phyloP scores from a whole-genome alignment of 2,888 invertebrate species.

The Hypselothyrea guttata region DNA sequence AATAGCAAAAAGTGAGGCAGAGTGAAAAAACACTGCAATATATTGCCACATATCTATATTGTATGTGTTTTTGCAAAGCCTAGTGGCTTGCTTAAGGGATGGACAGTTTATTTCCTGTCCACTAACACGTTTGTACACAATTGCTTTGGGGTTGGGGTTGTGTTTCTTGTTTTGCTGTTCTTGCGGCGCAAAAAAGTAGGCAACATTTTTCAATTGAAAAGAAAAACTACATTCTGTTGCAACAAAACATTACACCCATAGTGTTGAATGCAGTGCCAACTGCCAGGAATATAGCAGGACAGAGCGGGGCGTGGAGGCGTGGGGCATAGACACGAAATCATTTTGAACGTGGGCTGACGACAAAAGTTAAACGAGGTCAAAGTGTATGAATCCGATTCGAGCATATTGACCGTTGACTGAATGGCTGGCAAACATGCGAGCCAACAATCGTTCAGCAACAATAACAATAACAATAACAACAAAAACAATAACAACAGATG shows the following conservation, averaged over 20 bases:
- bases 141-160: conserved; percentile 28
- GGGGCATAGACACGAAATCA: conserved; percentile 57
- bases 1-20: too few species aligned
- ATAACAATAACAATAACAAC: conserved; percentile 3
- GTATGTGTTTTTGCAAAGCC: not conserved
- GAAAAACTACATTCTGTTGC: conserved; percentile 46
- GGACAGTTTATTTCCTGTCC: conserved; percentile 46
- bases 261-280: conserved; percentile 47
- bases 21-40: too few species aligned
- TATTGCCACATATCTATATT: not conserved
- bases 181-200: conserved; percentile 51
- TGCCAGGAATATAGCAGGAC: too few species aligned
- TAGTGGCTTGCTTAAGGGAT: conserved; percentile 22
- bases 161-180: conserved; percentile 5
- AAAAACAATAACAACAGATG: too few species aligned
- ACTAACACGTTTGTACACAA: conserved; percentile 46
- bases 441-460: conserved; percentile 34
- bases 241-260: conserved; percentile 53
- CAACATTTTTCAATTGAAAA: conserved; percentile 57
- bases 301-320: not conserved
- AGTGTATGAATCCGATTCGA: conserved; percentile 60
- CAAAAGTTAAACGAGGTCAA: conserved; percentile 72
- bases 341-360: conserved; percentile 56
- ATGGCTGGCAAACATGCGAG: conserved; percentile 59
- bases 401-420: conserved; percentile 69